Evolutionary conservation across 1,140 invertebrate genomes (phyloP), one percentile per base, ranked within the genome.

Genomic region (Saccostrea cuccullata): DNA sequence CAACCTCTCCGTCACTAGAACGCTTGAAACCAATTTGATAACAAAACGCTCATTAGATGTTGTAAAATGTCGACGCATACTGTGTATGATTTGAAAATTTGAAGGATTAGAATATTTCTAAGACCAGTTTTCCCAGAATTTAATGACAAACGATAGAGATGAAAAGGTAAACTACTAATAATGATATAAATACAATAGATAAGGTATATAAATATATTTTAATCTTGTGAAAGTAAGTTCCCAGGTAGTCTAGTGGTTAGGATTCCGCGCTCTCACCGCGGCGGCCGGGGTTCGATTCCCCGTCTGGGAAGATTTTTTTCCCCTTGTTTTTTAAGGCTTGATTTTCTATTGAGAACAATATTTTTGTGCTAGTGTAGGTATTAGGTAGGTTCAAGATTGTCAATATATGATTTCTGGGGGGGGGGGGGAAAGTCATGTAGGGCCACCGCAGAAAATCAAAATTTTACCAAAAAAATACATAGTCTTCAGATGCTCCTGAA

Each of bases 211-310:
- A 15, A 12, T 6, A 13, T 30, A 0, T 11, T 73, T 36, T 73
- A 17, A 13, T 12, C 23, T 9, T 0, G 13, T 3, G 3, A 13
- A 0, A 0, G 0, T 23, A 84, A 55, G 9, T 20, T 94, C 94
- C 94, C 94, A 94, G 92, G 93, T 94, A 93, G 94, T 94, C 94
- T 94, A 94, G 94, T 92, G 91, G 92, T 92, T 92, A 92, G 92
- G 92, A 92, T 92, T 92, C 91, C 90, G 91, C 91, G 91, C 92
- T 92, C 92, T 92, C 92, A 92, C 92, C 91, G 92, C 91, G 90
- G 90, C 91, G 92, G 92, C 92, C 91, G 91, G 91, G 91, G 92
- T 93, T 93, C 92, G 92, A 93, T 93, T 93, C 92, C 92, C 92
- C 92, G 92, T 87, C 89, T 91, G 92, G 92, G 91, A 93, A 92